These are phyloP conservation scores for Podarcis siculus DNA, from an alignment of 2,797 vertebrate species.

Conservation along the genomic window DNA sequence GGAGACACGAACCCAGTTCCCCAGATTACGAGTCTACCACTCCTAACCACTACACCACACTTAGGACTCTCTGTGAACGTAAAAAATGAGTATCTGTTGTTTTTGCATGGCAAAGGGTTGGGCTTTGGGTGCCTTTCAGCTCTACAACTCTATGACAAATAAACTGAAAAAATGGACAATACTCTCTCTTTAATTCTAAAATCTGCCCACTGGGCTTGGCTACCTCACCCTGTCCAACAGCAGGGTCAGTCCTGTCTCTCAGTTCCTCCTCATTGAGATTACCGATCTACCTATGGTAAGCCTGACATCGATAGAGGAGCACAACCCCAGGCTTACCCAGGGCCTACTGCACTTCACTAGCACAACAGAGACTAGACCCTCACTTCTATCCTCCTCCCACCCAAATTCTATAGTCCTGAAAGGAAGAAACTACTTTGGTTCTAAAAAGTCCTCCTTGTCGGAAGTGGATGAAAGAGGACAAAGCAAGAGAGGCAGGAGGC, in stretches of 20 bases:
- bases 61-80: neutral
- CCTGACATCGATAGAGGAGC: neutral
- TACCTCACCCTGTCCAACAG: neutral
- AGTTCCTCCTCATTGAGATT: neutral
- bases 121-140: too few species aligned
- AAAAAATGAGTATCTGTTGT: too few species aligned
- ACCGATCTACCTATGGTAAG: neutral
- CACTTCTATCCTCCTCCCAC: neutral
- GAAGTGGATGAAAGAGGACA: accelerated
- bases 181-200: neutral
- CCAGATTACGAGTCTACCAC: too few species aligned
- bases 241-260: neutral
- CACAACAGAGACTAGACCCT: neutral
- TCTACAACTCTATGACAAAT: too few species aligned
- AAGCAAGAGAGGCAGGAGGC: accelerated
- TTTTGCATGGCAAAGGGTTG: too few species aligned
- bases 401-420: neutral
- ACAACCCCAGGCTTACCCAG: neutral
- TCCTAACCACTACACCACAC: too few species aligned
- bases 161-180: neutral
- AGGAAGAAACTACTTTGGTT: neutral
- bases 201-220: neutral
- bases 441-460: neutral
- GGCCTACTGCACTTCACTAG: neutral
- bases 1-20: too few species aligned